Conservation (phyloP, 2,797 vertebrate species). For the Gallinago nigripennis region DNA sequence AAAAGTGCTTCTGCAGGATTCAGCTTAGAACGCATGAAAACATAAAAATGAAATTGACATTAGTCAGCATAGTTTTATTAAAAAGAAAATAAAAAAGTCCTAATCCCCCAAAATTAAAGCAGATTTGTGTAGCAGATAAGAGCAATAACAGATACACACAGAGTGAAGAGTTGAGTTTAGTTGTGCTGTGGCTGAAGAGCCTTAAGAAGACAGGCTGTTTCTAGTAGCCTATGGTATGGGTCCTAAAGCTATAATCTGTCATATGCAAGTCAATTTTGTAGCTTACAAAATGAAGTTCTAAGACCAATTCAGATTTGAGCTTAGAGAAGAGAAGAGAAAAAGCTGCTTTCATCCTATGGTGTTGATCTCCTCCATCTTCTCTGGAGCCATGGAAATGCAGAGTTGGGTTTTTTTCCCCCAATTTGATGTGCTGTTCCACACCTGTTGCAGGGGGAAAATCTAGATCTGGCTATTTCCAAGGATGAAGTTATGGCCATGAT, state of each 20-base stretch:
- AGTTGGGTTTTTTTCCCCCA: not conserved
- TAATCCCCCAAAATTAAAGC: not conserved
- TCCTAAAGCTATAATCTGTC: not conserved
- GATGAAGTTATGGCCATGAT: conserved; percentile 95
- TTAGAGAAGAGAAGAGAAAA: not conserved
- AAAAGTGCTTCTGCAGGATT: not conserved
- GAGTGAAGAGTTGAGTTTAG: not conserved
- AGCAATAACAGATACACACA: not conserved
- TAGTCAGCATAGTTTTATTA: not conserved
- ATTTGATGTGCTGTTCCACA: not conserved
- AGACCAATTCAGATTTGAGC: not conserved
- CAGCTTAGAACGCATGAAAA: not conserved
- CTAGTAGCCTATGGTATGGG: not conserved
- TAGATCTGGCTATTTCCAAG: conserved; percentile 94
- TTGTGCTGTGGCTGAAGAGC: not conserved
- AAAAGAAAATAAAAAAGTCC: not conserved
- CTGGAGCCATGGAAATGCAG: not conserved
- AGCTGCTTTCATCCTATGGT: not conserved
- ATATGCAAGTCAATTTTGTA: not conserved
- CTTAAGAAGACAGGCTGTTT: not conserved
- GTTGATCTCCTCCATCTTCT: not conserved
- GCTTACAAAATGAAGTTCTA: not conserved
- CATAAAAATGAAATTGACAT: not conserved
- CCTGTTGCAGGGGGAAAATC: conserved; percentile 88
- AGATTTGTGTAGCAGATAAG: not conserved